Percentiles rank a stretch among this genome's conserved stretches.
Conservation (phyloP, 2,113 vertebrate species). For the Silurus asotus region DNA sequence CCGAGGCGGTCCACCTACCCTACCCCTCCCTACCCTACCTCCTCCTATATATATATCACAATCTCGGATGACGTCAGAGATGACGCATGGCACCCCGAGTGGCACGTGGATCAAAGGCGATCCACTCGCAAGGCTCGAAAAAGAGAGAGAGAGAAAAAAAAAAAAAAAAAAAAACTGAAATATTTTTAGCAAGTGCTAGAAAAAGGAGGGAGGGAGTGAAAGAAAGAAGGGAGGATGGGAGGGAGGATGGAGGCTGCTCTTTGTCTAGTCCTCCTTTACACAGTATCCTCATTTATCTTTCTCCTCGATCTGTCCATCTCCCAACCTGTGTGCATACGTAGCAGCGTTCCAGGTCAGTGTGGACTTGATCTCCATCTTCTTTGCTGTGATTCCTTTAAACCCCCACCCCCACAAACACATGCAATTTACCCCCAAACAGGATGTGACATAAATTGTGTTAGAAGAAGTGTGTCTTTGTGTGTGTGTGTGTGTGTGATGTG, state of each 20-base stretch:
- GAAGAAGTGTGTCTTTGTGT: background rate
- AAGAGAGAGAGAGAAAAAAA: too few species aligned
- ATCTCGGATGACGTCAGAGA: constrained; percentile 55
- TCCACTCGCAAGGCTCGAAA: constrained; percentile 29
- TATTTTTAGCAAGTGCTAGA: constrained; percentile 55
- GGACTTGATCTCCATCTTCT: background rate
- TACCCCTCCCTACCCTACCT: background rate
- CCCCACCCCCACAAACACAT: background rate
- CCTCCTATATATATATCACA: too few species aligned
- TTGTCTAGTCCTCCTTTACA: constrained; percentile 49
- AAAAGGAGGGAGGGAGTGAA: background rate
- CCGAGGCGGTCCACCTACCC: constrained; percentile 52
- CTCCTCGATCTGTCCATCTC: background rate
- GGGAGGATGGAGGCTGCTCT: constrained; percentile 19
- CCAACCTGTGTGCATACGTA: background rate
- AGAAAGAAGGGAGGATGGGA: background rate
- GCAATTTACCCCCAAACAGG: background rate
- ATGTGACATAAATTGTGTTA: background rate
- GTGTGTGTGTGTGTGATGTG: background rate
- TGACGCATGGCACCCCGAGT: constrained; percentile 57
- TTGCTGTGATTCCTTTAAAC: background rate
- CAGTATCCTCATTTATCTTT: background rate
- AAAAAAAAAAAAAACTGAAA: constrained; percentile 38
- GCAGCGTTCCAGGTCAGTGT: background rate
- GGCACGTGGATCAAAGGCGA: constrained; percentile 58